These are phyloP conservation scores for Xenentodon cancila DNA, from an alignment of 2,797 vertebrate genomes.

Conservation along the genomic window DNA sequence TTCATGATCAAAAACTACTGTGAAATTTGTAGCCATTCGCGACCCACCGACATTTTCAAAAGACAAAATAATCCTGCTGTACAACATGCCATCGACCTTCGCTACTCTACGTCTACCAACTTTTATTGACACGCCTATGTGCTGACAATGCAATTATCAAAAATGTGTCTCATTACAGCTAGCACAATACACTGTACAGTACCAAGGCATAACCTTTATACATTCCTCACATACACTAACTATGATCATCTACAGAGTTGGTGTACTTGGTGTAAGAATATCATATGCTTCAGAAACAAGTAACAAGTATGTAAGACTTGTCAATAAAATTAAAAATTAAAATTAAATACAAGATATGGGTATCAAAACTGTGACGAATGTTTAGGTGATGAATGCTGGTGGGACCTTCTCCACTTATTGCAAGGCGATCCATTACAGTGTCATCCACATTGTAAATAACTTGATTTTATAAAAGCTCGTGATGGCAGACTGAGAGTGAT, in stretches of 20 bases:
- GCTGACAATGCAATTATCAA: constrained; percentile 54
- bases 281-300: constrained; percentile 58
- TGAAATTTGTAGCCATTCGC: constrained; percentile 47
- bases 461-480: constrained; percentile 48
- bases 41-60: constrained; percentile 49
- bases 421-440: constrained; percentile 59
- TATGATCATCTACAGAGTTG: constrained; percentile 47
- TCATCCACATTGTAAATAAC: constrained; percentile 51
- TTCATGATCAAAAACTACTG: constrained; percentile 61
- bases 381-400: constrained; percentile 64
- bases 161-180: constrained; percentile 57
- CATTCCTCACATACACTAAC: constrained; percentile 71
- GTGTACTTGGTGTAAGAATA: constrained; percentile 60
- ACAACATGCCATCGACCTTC: constrained; percentile 66
- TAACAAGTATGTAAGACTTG: constrained; percentile 72
- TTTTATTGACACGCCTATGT: constrained; percentile 55
- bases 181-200: constrained; percentile 65
- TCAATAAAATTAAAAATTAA: constrained; percentile 76
- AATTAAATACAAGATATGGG: constrained; percentile 78
- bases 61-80: constrained; percentile 55
- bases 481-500: constrained; percentile 36
- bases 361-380: constrained; percentile 51
- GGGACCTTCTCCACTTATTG: constrained; percentile 51
- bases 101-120: constrained; percentile 65
- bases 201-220: constrained; percentile 67